A percentile compares a stretch with the other conserved stretches of the same genome.
These are phyloP conservation scores for Cerastoderma edule DNA, from an alignment of 2,888 invertebrate genomes.

Conservation along the genomic window DNA sequence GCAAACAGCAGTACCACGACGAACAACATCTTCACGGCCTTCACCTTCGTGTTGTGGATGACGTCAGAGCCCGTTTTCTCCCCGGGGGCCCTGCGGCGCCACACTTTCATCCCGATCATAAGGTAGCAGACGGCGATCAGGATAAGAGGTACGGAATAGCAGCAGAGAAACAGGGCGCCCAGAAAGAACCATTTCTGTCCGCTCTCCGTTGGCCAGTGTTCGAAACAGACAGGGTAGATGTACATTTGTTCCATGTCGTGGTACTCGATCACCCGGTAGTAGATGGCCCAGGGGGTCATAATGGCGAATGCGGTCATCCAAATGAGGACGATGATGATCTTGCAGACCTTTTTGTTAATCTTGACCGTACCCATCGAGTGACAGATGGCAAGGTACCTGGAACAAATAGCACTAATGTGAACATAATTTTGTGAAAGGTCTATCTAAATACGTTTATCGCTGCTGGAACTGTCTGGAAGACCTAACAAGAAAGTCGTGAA, in stretches of 20 bases:
- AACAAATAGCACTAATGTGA: conserved; percentile 72
- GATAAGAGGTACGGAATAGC: conserved; percentile 95
- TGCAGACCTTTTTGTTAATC: conserved; percentile 88
- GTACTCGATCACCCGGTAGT: conserved; percentile 87
- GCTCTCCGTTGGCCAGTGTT: conserved; percentile 91
- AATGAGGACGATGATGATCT: conserved; percentile 94
- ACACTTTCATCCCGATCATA: conserved; percentile 95
- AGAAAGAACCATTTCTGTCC: conserved; percentile 94
- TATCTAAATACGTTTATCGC: background rate
- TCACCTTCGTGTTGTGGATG: conserved; percentile 94
- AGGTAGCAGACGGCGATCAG: conserved; percentile 96
- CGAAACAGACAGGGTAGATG: conserved; percentile 56
- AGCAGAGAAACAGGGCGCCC: conserved; percentile 93
- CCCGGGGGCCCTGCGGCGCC: conserved; percentile 94
- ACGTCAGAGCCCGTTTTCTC: conserved; percentile 86
- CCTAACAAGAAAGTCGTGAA: background rate
- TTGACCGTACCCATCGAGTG: conserved; percentile 94
- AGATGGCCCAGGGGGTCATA: conserved; percentile 95
- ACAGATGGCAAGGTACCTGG: conserved; percentile 97
- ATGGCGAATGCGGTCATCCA: conserved; percentile 94
- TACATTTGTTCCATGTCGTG: conserved; percentile 34
- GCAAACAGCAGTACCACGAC: conserved; percentile 97
- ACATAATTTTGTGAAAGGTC: background rate
- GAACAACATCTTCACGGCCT: conserved; percentile 97
- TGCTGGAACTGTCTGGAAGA: background rate